Conservation (phyloP, 2,888 invertebrate species). For the Prosapia bicincta region DNA sequence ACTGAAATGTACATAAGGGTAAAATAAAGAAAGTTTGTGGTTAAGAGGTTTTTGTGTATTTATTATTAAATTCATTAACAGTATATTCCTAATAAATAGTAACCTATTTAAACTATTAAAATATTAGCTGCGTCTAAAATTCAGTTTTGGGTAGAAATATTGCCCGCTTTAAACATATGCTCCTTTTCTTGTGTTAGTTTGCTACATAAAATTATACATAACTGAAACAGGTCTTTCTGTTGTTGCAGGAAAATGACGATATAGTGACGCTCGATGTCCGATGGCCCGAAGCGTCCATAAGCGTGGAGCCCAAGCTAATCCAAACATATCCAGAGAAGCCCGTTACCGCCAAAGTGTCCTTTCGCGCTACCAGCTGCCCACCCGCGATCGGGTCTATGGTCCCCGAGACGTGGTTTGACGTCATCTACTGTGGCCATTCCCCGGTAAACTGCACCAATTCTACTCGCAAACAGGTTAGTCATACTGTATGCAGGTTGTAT, state of each 20-base stretch:
- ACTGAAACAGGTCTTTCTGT: neutral
- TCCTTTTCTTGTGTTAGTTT: neutral
- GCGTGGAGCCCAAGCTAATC: slow-evolving; percentile 70
- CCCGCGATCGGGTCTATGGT: slow-evolving; percentile 49
- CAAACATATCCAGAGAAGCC: slow-evolving; percentile 75
- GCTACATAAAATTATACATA: neutral
- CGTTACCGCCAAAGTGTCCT: slow-evolving; percentile 70
- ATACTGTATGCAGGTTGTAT: no score
- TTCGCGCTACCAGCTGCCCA: slow-evolving; percentile 61
- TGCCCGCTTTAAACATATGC: no score
- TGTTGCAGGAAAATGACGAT: slow-evolving; percentile 30
- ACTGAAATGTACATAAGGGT: no score
- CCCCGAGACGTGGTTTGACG: slow-evolving; percentile 72
- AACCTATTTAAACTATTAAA: no score
- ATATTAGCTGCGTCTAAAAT: no score
- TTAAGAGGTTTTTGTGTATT: no score
- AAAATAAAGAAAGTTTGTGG: no score
- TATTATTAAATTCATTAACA: no score
- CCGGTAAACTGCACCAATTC: slow-evolving; percentile 60
- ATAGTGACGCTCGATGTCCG: slow-evolving; percentile 63
- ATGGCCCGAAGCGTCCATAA: slow-evolving; percentile 73
- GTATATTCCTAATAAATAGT: no score
- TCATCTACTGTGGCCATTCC: slow-evolving; percentile 71
- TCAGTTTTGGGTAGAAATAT: no score
- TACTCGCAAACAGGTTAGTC: slow-evolving; percentile 50